Conservation (phyloP, 2,888 invertebrate genomes). For the Drosophila nigricruria region DNA sequence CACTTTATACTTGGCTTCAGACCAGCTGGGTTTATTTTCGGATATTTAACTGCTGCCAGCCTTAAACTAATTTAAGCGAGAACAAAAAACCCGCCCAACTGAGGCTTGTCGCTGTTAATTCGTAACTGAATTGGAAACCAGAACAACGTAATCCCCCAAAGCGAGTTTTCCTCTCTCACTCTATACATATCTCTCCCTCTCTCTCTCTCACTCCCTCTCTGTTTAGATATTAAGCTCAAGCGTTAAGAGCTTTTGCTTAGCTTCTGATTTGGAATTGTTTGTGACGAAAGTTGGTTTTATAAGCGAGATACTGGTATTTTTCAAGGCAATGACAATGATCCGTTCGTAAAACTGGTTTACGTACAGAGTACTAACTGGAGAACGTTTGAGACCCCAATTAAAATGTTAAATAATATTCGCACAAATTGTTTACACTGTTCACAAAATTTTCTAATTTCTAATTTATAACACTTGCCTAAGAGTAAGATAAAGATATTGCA, state of each 20-base stretch:
- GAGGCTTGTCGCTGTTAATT: slow-evolving; percentile 49
- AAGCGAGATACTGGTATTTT: slow-evolving; percentile 45
- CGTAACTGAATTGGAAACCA: slow-evolving; percentile 44
- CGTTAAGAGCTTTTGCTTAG: slow-evolving; percentile 39
- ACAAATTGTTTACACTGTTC: slow-evolving; percentile 17
- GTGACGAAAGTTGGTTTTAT: slow-evolving; percentile 29
- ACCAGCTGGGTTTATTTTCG: slow-evolving; percentile 57
- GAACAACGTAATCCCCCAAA: slow-evolving; percentile 31
- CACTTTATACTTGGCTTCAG: slow-evolving; percentile 61
- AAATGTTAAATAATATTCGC: slow-evolving; percentile 22
- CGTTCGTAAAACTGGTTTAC: slow-evolving; percentile 52
- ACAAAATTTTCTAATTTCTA: background rate
- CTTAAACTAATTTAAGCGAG: slow-evolving; percentile 20
- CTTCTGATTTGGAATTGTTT: slow-evolving; percentile 28
- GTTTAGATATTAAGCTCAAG: slow-evolving; percentile 10
- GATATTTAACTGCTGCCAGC: slow-evolving; percentile 43
- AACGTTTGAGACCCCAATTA: slow-evolving; percentile 45
- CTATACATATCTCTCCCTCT: background rate
- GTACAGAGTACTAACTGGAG: slow-evolving; percentile 24
- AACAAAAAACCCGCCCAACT: slow-evolving; percentile 11
- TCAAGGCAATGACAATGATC: slow-evolving; percentile 42
- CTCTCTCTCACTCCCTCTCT: background rate
- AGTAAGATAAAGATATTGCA: background rate
- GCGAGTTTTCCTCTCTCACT: slow-evolving; percentile 14
- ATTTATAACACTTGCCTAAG: background rate